A percentile compares a stretch with the other conserved stretches of the same genome.
Evolutionary conservation across 2,113 vertebrate genomes (phyloP).

Genomic region (Cebidichthys violaceus): DNA sequence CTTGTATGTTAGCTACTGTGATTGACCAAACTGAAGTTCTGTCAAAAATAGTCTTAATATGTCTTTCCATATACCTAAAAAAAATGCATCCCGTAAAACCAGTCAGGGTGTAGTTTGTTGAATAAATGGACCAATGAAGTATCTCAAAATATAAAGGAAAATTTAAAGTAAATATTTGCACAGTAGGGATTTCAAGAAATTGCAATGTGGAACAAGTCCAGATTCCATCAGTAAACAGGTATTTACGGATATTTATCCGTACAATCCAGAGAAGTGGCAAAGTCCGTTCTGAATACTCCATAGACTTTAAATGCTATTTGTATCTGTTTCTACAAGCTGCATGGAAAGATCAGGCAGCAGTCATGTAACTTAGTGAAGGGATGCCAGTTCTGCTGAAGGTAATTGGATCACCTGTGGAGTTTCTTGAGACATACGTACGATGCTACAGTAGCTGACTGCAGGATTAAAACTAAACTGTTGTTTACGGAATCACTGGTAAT

Average conservation of each 20-base stretch:
- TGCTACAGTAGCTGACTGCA: not conserved
- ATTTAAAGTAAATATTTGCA: not conserved
- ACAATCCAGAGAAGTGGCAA: not conserved
- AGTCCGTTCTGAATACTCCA: not conserved
- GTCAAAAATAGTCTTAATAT: not conserved
- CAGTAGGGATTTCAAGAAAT: not conserved
- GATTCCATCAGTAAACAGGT: not conserved
- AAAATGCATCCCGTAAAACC: not conserved
- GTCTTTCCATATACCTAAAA: not conserved
- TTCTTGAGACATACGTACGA: constrained; percentile 11
- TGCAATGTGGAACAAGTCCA: not conserved
- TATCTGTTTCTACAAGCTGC: constrained; percentile 23
- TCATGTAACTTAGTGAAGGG: constrained; percentile 41
- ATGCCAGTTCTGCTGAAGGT: constrained; percentile 27
- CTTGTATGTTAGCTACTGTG: not conserved
- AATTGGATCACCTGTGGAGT: constrained; percentile 60
- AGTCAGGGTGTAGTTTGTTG: not conserved
- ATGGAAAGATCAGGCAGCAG: constrained; percentile 34
- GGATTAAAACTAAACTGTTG: not conserved
- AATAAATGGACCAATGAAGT: not conserved
- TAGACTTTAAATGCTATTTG: constrained; percentile 40
- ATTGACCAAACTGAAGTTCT: not conserved
- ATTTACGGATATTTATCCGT: not conserved
- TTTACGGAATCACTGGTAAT: not conserved
- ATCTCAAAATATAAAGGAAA: not conserved